Evolutionary conservation across 2,797 vertebrate genomes (phyloP).

Genomic region (Epinephelus malabaricus): DNA sequence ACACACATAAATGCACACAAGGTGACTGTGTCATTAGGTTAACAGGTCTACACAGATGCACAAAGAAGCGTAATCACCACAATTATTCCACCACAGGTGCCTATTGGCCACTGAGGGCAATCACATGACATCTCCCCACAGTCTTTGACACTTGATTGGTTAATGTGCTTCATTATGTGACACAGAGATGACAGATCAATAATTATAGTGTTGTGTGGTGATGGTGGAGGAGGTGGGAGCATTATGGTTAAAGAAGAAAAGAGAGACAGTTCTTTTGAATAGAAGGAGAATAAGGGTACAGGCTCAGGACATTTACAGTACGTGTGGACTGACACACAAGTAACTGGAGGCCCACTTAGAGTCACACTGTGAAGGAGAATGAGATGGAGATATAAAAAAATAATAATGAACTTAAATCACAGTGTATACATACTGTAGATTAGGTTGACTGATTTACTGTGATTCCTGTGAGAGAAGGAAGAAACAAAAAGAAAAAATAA

Average conservation of each 20-base stretch:
- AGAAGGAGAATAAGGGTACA: constrained; percentile 13
- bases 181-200: constrained; percentile 58
- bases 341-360: background rate
- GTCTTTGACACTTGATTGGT: constrained; percentile 61
- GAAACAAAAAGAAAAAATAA: constrained; percentile 4
- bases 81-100: constrained; percentile 62
- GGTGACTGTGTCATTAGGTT: constrained; percentile 47
- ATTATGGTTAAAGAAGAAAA: constrained; percentile 19
- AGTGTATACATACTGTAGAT: background rate
- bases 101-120: constrained; percentile 46
- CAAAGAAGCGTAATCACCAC: constrained; percentile 59
- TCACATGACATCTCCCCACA: constrained; percentile 59
- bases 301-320: background rate
- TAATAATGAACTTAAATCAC: constrained; percentile 8
- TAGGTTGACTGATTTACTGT: constrained; percentile 22
- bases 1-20: constrained; percentile 17
- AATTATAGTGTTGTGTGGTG: constrained; percentile 51
- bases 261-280: constrained; percentile 5
- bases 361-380: constrained; percentile 15
- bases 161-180: constrained; percentile 56
- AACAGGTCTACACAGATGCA: constrained; percentile 57
- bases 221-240: constrained; percentile 10
- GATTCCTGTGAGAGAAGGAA: background rate
- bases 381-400: constrained; percentile 15
- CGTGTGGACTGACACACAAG: constrained; percentile 11